A percentile compares a stretch with the other conserved stretches of the same genome.
These are phyloP conservation scores for Nematolebias whitei DNA, from an alignment of 2,113 vertebrate species.

Conservation along the genomic window DNA sequence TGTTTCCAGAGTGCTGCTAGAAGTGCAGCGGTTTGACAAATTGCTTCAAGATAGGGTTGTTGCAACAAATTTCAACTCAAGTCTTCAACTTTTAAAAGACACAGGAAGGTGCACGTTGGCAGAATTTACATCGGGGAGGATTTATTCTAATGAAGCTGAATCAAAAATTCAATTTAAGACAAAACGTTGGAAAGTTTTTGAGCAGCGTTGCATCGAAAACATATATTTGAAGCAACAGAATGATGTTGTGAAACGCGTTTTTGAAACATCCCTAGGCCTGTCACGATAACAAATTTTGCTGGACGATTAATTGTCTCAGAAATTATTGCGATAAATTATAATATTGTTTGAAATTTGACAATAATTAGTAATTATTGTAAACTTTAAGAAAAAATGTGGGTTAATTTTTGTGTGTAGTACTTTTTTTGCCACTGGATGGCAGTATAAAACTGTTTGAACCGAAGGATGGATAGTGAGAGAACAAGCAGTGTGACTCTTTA, in stretches of 20 bases:
- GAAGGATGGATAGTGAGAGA: too few species aligned
- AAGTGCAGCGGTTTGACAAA: constrained; percentile 69
- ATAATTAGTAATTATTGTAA: too few species aligned
- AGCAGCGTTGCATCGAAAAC: neutral
- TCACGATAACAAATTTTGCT: too few species aligned
- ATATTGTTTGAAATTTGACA: too few species aligned
- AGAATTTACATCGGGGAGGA: constrained; percentile 6
- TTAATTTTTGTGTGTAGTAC: too few species aligned
- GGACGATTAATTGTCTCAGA: too few species aligned
- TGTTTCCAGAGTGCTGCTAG: constrained; percentile 59
- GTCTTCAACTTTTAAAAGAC: constrained; percentile 10
- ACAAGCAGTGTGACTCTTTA: too few species aligned
- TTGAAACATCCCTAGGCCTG: too few species aligned
- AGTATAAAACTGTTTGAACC: too few species aligned
- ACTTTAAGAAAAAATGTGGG: too few species aligned
- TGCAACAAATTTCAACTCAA: constrained; percentile 54
- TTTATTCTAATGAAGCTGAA: constrained; percentile 4
- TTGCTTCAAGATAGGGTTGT: constrained; percentile 51
- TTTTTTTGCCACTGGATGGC: too few species aligned
- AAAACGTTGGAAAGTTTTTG: neutral
- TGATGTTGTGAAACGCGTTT: neutral
- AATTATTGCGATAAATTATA: too few species aligned
- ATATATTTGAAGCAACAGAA: neutral
- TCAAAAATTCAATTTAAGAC: neutral
- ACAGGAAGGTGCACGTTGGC: constrained; percentile 22